A percentile compares a stretch with the other conserved stretches of the same genome.
phyloP scores from a whole-genome alignment of 2,888 invertebrate species.

The Stenchaetothrips biformis region DNA sequence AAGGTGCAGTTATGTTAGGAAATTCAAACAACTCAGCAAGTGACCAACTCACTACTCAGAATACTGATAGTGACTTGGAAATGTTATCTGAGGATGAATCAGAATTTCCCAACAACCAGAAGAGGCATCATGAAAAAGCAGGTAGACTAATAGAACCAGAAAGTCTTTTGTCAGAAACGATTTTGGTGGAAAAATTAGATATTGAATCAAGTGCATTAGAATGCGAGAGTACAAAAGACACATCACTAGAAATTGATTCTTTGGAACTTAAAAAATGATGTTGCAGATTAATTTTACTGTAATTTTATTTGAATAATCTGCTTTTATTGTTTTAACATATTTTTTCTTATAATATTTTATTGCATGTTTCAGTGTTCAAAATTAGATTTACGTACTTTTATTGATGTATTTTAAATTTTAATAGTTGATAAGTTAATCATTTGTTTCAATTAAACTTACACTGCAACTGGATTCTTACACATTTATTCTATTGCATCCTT shows the following conservation, averaged over 20 bases:
- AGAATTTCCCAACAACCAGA: not conserved
- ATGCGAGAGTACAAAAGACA: slow-evolving; percentile 1
- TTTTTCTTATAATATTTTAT: not conserved
- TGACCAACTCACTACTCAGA: not conserved
- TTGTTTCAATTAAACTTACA: not conserved
- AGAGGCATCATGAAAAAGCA: not conserved
- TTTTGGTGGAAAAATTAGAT: not conserved
- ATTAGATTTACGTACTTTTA: not conserved
- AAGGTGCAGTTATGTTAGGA: not conserved
- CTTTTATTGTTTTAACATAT: too few relatives aligned
- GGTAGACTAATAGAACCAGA: not conserved
- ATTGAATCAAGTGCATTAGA: not conserved
- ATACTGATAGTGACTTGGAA: not conserved
- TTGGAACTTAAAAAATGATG: slow-evolving; percentile 34
- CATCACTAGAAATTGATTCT: slow-evolving; percentile 36
- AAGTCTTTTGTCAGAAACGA: not conserved
- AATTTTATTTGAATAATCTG: not conserved
- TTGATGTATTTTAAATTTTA: not conserved
- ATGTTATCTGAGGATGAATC: not conserved
- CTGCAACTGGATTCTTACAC: too few relatives aligned
- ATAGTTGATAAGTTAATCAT: not conserved
- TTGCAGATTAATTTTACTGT: not conserved
- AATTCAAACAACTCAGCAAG: not conserved
- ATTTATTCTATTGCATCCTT: too few relatives aligned
- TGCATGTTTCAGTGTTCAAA: not conserved